Base-by-base conservation (phyloP, 2,113 vertebrate genomes). In the Dasyornis broadbenti region DNA sequence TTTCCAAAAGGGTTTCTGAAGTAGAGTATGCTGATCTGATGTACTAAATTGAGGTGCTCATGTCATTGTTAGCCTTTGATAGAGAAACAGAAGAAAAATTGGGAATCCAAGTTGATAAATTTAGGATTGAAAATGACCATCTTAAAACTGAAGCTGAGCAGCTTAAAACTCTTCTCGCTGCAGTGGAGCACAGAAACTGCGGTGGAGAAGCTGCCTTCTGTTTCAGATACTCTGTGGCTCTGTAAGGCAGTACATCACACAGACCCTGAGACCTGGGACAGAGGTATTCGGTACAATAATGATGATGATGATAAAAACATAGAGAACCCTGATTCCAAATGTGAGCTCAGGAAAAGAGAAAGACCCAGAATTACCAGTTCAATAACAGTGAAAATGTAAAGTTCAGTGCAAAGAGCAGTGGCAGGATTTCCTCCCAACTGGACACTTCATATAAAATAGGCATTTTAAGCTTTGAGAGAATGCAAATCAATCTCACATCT, bases 181-280 rank as follows among this genome's bases (percentile, higher is more conserved):
- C 82, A 42, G 23, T 21, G 60, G 42, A 75, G 30, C 30, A 60
- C 37, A 44, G 63, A 27, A 60, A 52, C 16, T 37, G 50, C 10
- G 37, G 17, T 27, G 33, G 21, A 77, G 33, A 52, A 77, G 33
- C 6, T 28, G 39, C 23, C 45, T 59, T 27, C 27, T 52, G 33
- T 44, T 52, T 19, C 37, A 68, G 37, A 33, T 13, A 10, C 17
- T 15, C 16, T 18, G 37, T 33, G 53, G 27, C 45, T 44, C 37
- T 37, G 16, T 27, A 18, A 27, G 61, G 15, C 63, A 69, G 27
- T 19, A 7, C 18, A 15, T 13, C 7, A 10, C 37, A 45, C 45
- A 69, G 6, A 23, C 15, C 6, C 4, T 13, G 39, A 45, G 54
- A 49, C 72, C 44, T 37, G 37, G 64, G 22, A 61, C 0, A 0